Conservation (phyloP, 1,140 invertebrate genomes). For the Medauroidea extradentata region DNA sequence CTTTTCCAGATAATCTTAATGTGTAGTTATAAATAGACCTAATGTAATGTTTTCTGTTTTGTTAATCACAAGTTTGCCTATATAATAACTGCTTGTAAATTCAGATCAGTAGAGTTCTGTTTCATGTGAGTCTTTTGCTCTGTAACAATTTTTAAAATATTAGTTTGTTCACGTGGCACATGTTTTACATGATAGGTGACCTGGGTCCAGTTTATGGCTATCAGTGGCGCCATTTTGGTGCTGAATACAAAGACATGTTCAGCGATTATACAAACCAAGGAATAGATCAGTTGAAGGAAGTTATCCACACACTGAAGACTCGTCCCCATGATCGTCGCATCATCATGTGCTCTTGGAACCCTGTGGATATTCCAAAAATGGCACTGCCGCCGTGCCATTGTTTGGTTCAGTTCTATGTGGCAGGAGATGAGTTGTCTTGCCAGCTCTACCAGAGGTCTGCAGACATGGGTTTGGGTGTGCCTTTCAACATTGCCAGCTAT, state of each 20-base stretch:
- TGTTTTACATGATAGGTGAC: conserved; percentile 83
- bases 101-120: no score
- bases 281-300: conserved; percentile 76
- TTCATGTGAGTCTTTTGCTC: no score
- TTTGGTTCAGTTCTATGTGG: conserved; percentile 92
- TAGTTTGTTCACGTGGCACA: no score
- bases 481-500: conserved; percentile 99
- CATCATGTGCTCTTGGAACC: conserved; percentile 96
- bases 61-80: no score
- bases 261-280: conserved; percentile 85
- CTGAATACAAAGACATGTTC: conserved; percentile 80
- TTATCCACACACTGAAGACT: conserved; percentile 77
- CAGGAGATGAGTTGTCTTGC: conserved; percentile 77
- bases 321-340: conserved; percentile 86
- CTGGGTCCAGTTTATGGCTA: conserved; percentile 98
- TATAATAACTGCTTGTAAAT: no score
- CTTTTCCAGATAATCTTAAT: no score
- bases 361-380: conserved; percentile 84
- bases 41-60: no score
- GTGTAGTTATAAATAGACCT: no score
- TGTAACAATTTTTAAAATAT: no score
- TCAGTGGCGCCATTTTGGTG: conserved; percentile 98
- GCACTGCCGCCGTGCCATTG: conserved; percentile 97
- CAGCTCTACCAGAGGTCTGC: conserved; percentile 95
- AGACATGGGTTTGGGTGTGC: conserved; percentile 97